Evolutionary conservation across 1,140 invertebrate genomes (phyloP).

Genomic region (Radopholus similis): DNA sequence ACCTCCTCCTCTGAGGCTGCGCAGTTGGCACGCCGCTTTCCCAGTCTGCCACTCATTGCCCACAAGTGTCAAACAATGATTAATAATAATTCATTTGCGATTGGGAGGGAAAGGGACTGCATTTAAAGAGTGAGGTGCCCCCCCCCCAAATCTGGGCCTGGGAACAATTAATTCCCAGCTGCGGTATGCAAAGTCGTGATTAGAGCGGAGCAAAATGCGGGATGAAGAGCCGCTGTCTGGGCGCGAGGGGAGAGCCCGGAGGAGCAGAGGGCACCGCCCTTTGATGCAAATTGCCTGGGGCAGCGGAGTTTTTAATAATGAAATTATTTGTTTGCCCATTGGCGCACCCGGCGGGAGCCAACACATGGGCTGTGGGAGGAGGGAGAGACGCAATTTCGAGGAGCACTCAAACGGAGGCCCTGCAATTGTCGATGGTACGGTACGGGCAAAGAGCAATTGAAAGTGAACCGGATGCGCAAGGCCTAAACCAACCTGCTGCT

Average conservation of each 20-base stretch:
- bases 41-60: background rate
- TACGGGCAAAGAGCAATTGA: too few relatives aligned
- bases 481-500: too few relatives aligned
- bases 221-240: background rate
- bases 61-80: background rate
- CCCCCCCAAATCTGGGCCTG: too few relatives aligned
- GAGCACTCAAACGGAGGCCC: too few relatives aligned
- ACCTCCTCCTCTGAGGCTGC: conserved; percentile 3
- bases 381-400: too few relatives aligned
- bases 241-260: background rate
- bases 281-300: conserved; percentile 19
- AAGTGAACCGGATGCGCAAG: too few relatives aligned
- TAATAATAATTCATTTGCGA: background rate
- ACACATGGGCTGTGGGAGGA: too few relatives aligned
- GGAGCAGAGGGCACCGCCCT: background rate
- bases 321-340: conserved; percentile 23
- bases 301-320: conserved; percentile 17
- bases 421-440: too few relatives aligned
- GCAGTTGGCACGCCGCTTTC: background rate
- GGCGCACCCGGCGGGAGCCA: too few relatives aligned
- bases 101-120: background rate
- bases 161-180: background rate
- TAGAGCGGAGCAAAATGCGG: background rate
- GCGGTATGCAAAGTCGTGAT: background rate
- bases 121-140: too few relatives aligned